Percentiles rank a stretch among this genome's conserved stretches.
Conservation (phyloP, 2,797 vertebrate species). For the Uromys caudimaculatus region DNA sequence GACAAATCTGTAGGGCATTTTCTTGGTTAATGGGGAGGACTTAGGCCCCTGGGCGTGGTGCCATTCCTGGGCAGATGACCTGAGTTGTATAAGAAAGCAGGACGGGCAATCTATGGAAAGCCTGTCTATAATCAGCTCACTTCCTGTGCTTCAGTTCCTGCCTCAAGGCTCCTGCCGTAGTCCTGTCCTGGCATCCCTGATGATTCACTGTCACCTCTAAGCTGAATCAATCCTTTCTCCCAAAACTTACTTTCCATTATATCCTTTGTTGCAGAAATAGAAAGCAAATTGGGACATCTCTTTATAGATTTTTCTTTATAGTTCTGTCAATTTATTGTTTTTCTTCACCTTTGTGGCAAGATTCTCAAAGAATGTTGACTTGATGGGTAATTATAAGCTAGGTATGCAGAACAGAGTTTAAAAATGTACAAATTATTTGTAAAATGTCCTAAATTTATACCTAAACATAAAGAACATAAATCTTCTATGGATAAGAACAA, state of each 20-base stretch:
- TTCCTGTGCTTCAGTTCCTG: not conserved
- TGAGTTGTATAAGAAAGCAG: not conserved
- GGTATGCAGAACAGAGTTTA: not conserved
- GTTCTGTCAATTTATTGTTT: not conserved
- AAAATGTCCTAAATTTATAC: not conserved
- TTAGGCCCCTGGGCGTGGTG: not conserved
- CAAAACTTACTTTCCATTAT: not conserved
- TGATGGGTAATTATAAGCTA: not conserved
- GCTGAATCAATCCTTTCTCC: not conserved
- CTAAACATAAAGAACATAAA: not conserved
- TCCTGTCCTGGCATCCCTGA: not conserved
- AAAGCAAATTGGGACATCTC: not conserved
- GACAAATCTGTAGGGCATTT: not conserved
- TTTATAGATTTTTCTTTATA: not conserved
- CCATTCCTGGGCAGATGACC: too few species aligned
- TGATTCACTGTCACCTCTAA: not conserved
- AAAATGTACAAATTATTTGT: not conserved
- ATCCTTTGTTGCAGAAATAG: not conserved
- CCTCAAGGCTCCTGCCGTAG: not conserved
- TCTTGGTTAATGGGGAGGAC: not conserved
- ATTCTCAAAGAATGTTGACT: not conserved
- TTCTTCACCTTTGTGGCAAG: not conserved
- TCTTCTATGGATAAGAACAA: not conserved
- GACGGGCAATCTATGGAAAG: not conserved
- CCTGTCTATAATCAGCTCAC: too few species aligned